Conservation (phyloP, 2,888 invertebrate species). For the Torymus texanus region DNA sequence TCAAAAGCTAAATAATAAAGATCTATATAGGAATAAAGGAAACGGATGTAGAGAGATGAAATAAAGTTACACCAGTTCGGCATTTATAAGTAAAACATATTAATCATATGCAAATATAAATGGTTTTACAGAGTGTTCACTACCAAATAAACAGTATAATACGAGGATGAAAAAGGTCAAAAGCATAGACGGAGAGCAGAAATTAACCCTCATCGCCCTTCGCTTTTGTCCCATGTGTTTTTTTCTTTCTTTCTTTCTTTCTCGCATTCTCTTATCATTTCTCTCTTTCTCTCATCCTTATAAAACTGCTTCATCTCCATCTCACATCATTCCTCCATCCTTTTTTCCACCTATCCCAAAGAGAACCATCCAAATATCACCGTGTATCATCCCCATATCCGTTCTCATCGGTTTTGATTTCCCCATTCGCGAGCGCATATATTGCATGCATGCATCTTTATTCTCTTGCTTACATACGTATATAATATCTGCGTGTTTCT, state of each 20-base stretch:
- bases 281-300: not conserved
- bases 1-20: not conserved
- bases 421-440: constrained; percentile 7
- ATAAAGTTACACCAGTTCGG: constrained; percentile 32
- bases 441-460: constrained; percentile 8
- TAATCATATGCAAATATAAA: constrained; percentile 74
- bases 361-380: not conserved
- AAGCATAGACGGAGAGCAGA: constrained; percentile 23
- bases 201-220: constrained; percentile 1
- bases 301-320: too few species aligned
- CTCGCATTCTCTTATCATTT: constrained; percentile 1
- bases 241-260: constrained; percentile 46
- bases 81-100: constrained; percentile 71
- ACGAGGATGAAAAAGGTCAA: constrained; percentile 65
- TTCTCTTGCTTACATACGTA: not conserved
- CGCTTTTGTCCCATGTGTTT: constrained; percentile 59
- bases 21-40: not conserved
- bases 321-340: too few species aligned
- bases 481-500: not conserved
- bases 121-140: constrained; percentile 70
- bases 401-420: constrained; percentile 25
- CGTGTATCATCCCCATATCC: too few species aligned
- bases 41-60: not conserved
- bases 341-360: too few species aligned
- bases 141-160: constrained; percentile 71